Conservation (phyloP, 2,888 invertebrate species). For the Drosophila diplacantha region DNA sequence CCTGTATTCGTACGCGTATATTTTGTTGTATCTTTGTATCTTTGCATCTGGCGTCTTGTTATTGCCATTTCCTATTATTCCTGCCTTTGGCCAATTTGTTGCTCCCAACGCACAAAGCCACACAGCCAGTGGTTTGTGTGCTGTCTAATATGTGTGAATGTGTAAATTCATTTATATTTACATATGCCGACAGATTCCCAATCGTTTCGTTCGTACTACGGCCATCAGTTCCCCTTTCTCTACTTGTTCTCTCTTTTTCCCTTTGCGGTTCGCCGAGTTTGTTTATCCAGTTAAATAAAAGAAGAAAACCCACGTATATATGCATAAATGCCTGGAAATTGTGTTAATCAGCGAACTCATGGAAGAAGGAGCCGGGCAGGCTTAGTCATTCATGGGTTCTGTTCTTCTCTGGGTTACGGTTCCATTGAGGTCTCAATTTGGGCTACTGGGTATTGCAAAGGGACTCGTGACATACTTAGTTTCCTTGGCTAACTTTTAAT, state of each 20-base stretch:
- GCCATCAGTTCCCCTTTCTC: constrained; percentile 2
- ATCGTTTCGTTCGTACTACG: constrained; percentile 34
- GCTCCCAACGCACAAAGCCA: constrained; percentile 20
- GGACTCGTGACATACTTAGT: not conserved
- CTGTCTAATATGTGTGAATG: constrained; percentile 48
- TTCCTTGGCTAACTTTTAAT: not conserved
- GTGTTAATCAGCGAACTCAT: constrained; percentile 58
- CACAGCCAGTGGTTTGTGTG: constrained; percentile 24
- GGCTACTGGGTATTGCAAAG: not conserved
- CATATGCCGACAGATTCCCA: constrained; percentile 53
- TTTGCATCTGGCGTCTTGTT: constrained; percentile 29
- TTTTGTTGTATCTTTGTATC: constrained; percentile 14
- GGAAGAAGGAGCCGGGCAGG: constrained; percentile 20
- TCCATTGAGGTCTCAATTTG: constrained; percentile 12
- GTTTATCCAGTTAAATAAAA: constrained; percentile 61
- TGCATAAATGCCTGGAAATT: constrained; percentile 39
- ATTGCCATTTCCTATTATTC: constrained; percentile 42
- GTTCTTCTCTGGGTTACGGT: not conserved
- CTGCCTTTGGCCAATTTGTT: constrained; percentile 46
- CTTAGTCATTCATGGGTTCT: constrained; percentile 32
- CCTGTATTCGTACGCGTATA: constrained; percentile 20
- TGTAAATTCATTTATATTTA: constrained; percentile 58
- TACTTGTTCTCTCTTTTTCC: constrained; percentile 6
- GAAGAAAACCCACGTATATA: constrained; percentile 25
- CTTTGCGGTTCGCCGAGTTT: constrained; percentile 62